These are phyloP conservation scores for Neocrepidodera transversa DNA, from an alignment of 2,888 invertebrate species.

Conservation along the genomic window DNA sequence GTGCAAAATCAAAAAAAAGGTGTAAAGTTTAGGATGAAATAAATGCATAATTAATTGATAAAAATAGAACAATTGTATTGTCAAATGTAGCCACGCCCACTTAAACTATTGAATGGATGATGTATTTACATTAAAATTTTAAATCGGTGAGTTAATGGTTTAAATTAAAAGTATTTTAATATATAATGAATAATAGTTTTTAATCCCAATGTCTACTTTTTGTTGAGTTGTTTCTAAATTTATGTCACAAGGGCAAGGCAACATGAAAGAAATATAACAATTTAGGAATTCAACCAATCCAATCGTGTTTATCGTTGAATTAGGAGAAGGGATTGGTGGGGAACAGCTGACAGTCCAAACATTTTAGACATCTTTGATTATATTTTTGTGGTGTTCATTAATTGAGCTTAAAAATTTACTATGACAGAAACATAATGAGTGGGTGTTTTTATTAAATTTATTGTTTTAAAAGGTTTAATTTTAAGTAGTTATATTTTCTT, in stretches of 20 bases:
- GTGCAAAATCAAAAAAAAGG: too few species aligned
- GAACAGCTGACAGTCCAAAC: slow-evolving; percentile 60
- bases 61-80: slow-evolving; percentile 24
- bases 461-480: slow-evolving; percentile 45
- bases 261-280: slow-evolving; percentile 44
- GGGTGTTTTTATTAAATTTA: slow-evolving; percentile 46
- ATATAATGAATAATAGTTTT: not conserved
- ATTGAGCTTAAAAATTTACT: slow-evolving; percentile 49
- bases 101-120: slow-evolving; percentile 14
- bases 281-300: slow-evolving; percentile 48
- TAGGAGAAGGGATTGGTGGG: slow-evolving; percentile 50
- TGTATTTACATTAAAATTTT: slow-evolving; percentile 3
- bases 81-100: slow-evolving; percentile 43
- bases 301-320: slow-evolving; percentile 35
- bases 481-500: slow-evolving; percentile 44
- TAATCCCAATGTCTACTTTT: slow-evolving; percentile 6
- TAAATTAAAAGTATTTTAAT: slow-evolving; percentile 7
- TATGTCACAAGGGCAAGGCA: slow-evolving; percentile 46
- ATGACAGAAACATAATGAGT: slow-evolving; percentile 57
- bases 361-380: slow-evolving; percentile 58
- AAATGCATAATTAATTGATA: not conserved
- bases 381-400: slow-evolving; percentile 50
- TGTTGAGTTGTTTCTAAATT: slow-evolving; percentile 28
- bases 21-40: too few species aligned
- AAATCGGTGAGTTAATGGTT: not conserved